Percentiles rank a stretch among this genome's conserved stretches.
phyloP scores from a whole-genome alignment of 2,797 vertebrate species.

The Ptychadena robeensis region DNA sequence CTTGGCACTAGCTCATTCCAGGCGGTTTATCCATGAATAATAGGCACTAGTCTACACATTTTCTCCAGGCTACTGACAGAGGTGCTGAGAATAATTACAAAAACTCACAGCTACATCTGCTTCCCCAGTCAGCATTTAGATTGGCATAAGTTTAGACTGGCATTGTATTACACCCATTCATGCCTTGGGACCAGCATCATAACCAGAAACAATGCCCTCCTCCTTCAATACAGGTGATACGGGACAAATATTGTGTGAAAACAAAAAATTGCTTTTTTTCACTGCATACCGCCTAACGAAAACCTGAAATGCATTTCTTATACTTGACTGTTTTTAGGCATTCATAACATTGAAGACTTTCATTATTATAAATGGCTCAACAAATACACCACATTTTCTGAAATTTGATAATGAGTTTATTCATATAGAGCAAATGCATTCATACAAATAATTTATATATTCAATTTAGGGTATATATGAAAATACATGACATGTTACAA shows the following conservation, averaged over 20 bases:
- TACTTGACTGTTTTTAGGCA: background rate
- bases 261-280: background rate
- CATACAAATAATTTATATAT: background rate
- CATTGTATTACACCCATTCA: background rate
- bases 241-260: background rate
- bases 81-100: conserved; percentile 31
- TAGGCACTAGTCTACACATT: conserved; percentile 7
- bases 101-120: conserved; percentile 28
- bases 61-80: conserved; percentile 42
- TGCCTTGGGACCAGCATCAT: background rate
- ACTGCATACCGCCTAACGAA: background rate
- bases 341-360: background rate
- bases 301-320: background rate
- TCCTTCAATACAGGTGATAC: background rate
- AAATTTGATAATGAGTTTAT: background rate
- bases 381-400: background rate
- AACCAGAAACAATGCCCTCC: background rate
- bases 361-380: no score
- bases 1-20: conserved; percentile 28
- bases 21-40: conserved; percentile 36
- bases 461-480: background rate
- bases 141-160: conserved; percentile 21
- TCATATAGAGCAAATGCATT: background rate
- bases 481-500: background rate
- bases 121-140: conserved; percentile 30